Conservation (phyloP, 1,140 invertebrate species). For the Drosophila dunni region DNA sequence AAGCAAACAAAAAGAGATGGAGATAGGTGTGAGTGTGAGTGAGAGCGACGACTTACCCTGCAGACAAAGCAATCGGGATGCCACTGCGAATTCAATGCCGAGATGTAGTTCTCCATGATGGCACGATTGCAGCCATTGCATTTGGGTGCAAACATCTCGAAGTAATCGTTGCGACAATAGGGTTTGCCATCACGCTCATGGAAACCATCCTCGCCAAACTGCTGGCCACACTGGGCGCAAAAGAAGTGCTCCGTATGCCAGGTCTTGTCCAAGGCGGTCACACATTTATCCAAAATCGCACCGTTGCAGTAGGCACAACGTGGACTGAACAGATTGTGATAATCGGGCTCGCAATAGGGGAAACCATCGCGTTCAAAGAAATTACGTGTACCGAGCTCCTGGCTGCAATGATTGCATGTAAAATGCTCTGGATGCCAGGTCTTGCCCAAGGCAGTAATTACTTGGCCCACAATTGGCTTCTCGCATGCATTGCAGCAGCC, state of each 20-base stretch:
- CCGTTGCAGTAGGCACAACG: conserved; percentile 99
- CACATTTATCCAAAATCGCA: conserved; percentile 99
- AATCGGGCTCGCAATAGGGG: conserved; percentile 99
- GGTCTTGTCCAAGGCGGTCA: conserved; percentile 98
- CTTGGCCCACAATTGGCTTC: conserved; percentile 99
- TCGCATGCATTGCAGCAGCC: conserved; percentile 99
- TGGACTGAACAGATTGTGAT: conserved; percentile 99
- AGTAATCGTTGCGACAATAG: conserved; percentile 98
- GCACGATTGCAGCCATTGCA: conserved; percentile 98
- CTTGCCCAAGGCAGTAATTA: conserved; percentile 96
- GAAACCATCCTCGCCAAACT: conserved; percentile 98
- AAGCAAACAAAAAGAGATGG: not conserved
- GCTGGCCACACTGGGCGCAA: conserved; percentile 98
- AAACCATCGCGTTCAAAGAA: conserved; percentile 99
- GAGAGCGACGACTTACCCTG: conserved; percentile 90
- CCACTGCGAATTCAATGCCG: conserved; percentile 98
- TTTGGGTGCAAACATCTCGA: conserved; percentile 99
- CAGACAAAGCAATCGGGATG: conserved; percentile 99
- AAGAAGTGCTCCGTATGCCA: conserved; percentile 99
- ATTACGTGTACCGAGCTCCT: conserved; percentile 98
- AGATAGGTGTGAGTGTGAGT: not conserved
- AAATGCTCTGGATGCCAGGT: conserved; percentile 99
- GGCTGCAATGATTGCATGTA: conserved; percentile 97
- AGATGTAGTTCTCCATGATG: conserved; percentile 99
- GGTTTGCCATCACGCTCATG: conserved; percentile 97